Base-by-base conservation (phyloP, 2,113 vertebrate genomes). In the Dromas ardeola region DNA sequence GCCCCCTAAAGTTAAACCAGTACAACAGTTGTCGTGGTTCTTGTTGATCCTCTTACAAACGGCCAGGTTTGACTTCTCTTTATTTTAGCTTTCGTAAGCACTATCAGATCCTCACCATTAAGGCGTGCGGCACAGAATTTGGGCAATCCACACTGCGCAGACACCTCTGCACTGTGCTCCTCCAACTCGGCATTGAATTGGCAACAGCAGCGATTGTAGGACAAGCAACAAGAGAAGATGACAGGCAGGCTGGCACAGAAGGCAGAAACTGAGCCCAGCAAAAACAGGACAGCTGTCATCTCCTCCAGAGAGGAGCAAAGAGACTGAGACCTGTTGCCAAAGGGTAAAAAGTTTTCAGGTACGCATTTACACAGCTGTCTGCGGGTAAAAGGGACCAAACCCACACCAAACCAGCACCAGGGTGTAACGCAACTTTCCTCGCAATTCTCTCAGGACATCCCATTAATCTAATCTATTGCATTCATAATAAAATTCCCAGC, bases 101-200 rank as follows among this genome's bases (percentile, higher is more conserved):
- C 19, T 15, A 86, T 13, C n/a, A 91, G 82, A 69, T 9, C 43
- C 40, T 45, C 58, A 67, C 8, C 11, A 13, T 0, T 8, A 38
- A 78, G 61, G 19, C 8, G 0, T 2, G 8, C 82, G 77, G 49
- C 38, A 50, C 19, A 49, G n/a, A 76, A 40, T 25, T 58, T 1
- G 0, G n/a, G 42, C 23, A 94, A 77, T 13, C 17, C 2, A 1
- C 30, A 36, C 78, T 80, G 25, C 1, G 5, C 38, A 55, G 56
- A 67, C 43, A 59, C 25, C 43, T 59, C 58, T 47, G 49, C 32
- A 29, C 27, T 7, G 11, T 0, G 0, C 5, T 71, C 17, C 76
- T 36, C 52, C 61, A 79, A 7, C 45, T 38, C 0, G 0, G 22
- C 71, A 67, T 22, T 25, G 38, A 50, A 62, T 67, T 3, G n/a